A percentile compares a stretch with the other conserved stretches of the same genome.
Evolutionary conservation across 2,888 invertebrate species (phyloP).

Genomic region (Drosophila stalkeri): DNA sequence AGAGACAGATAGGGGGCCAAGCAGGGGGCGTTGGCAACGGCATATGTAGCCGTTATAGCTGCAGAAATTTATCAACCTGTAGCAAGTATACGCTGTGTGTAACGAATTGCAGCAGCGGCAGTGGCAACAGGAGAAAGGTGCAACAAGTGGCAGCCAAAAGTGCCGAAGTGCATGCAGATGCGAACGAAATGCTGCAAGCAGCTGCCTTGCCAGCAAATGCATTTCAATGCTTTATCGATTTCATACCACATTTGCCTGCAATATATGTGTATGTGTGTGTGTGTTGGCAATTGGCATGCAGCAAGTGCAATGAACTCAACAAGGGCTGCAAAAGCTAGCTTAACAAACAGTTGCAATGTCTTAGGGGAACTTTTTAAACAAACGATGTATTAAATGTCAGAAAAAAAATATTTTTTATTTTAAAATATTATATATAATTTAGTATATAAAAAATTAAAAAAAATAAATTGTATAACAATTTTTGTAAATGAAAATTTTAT

Average conservation of each 20-base stretch:
- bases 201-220: constrained; percentile 54
- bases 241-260: constrained; percentile 73
- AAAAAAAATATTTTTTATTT: too few species aligned
- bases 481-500: neutral
- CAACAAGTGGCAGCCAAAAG: constrained; percentile 72
- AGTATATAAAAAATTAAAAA: neutral
- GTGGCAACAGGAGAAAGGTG: constrained; percentile 66
- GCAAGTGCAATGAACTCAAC: constrained; percentile 43
- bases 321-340: constrained; percentile 15
- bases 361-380: neutral
- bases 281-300: constrained; percentile 40
- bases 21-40: constrained; percentile 51
- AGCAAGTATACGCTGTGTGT: constrained; percentile 37
- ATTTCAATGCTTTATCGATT: constrained; percentile 73
- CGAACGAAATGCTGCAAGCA: constrained; percentile 47
- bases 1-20: neutral
- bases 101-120: constrained; percentile 60
- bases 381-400: neutral
- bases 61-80: constrained; percentile 72
- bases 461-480: neutral
- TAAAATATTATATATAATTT: neutral
- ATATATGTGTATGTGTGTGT: constrained; percentile 43
- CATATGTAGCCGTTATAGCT: constrained; percentile 76
- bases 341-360: neutral
- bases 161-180: constrained; percentile 62